Conservation (phyloP, 1,140 invertebrate species). For the Scylla paramamosain region DNA sequence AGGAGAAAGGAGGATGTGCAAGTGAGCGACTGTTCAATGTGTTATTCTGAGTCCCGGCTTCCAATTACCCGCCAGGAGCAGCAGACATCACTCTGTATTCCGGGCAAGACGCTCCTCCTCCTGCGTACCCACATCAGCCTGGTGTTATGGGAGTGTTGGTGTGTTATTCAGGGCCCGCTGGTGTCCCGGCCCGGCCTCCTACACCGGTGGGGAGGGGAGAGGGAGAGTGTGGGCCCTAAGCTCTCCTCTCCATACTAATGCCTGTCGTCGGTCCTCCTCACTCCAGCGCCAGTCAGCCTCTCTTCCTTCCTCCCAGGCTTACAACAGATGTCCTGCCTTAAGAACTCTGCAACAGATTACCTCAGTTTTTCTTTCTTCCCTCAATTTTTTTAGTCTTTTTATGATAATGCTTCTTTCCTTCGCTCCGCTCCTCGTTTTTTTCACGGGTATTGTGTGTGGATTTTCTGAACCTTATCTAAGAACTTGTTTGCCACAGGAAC, state of each 20-base stretch:
- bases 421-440: background rate
- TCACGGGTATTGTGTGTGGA: background rate
- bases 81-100: conserved; percentile 13
- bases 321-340: background rate
- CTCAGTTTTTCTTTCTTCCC: background rate
- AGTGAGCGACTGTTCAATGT: conserved; percentile 16
- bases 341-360: background rate
- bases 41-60: background rate
- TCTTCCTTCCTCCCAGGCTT: background rate
- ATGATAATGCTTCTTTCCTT: background rate
- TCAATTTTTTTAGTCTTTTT: background rate
- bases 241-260: background rate
- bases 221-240: background rate
- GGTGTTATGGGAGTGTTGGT: conserved; percentile 20
- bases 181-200: background rate
- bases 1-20: too few relatives aligned
- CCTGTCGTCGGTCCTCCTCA: background rate
- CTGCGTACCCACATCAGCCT: conserved; percentile 5
- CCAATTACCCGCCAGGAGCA: background rate
- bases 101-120: background rate
- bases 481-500: too few relatives aligned
- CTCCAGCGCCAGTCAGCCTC: background rate
- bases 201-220: background rate
- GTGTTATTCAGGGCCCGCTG: conserved; percentile 10
- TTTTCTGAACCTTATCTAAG: background rate